A percentile compares a stretch with the other conserved stretches of the same genome.
Evolutionary conservation across 2,113 vertebrate genomes (phyloP).

Genomic region (Albula goreensis): DNA sequence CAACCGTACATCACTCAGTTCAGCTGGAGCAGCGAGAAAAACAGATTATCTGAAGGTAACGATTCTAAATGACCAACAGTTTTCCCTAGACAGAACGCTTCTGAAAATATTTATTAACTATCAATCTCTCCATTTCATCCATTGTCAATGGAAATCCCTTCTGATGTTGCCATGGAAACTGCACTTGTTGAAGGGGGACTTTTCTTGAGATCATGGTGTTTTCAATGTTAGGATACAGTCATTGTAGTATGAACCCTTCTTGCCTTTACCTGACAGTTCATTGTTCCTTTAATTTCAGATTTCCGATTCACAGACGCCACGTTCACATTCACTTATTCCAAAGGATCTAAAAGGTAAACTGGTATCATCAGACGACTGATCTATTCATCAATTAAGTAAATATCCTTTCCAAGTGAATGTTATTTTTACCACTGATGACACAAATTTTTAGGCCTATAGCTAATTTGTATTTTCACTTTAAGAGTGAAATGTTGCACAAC

Average conservation of each 20-base stretch:
- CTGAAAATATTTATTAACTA: slow-evolving; percentile 42
- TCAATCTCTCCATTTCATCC: slow-evolving; percentile 28
- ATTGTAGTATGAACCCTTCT: background rate
- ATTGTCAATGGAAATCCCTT: slow-evolving; percentile 65
- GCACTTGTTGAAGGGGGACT: slow-evolving; percentile 80
- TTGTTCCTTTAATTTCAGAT: slow-evolving; percentile 70
- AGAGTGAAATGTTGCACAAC: too few relatives aligned
- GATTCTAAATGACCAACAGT: slow-evolving; percentile 2
- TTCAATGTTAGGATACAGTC: background rate
- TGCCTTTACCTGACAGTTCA: background rate
- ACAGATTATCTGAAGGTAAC: background rate
- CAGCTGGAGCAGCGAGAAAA: background rate
- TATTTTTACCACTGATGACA: background rate
- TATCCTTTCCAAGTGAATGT: background rate
- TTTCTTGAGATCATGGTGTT: slow-evolving; percentile 31
- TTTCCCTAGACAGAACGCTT: background rate
- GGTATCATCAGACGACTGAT: background rate
- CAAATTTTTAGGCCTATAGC: background rate
- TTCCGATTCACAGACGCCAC: slow-evolving; percentile 88
- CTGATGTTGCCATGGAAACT: slow-evolving; percentile 76
- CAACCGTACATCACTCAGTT: background rate
- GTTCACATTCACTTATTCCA: slow-evolving; percentile 83
- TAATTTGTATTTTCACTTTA: background rate
- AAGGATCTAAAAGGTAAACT: slow-evolving; percentile 83
- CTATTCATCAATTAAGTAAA: background rate